Evolutionary conservation across 2,888 invertebrate species (phyloP), one percentile per base, ranked within the genome.

Genomic region (Hybos culiciformis): DNA sequence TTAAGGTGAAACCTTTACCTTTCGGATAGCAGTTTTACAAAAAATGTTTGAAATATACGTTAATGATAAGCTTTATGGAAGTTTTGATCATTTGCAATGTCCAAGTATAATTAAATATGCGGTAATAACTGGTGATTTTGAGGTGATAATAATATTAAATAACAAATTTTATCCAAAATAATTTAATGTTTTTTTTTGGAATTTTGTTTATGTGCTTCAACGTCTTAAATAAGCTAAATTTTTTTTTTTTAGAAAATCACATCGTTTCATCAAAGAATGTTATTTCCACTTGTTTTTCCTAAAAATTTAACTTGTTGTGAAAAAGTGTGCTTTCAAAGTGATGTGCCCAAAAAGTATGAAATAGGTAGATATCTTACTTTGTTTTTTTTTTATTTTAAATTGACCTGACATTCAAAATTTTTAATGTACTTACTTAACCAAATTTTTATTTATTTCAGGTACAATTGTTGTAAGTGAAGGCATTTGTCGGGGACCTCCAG

Each of bases 1-100:
- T 17, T 20, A 23, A 60, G 60, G 66, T 6, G 62, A 65, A 53
- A 53, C 48, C 4, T 66, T 65, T 37, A 63, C 54, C 24, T 63
- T 66, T 46, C 62, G 66, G 7, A 59, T 65, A 11, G 63, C 64
- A 17, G 59, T 64, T 1, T 53, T 66, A 9, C 65, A 66, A 40
- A 62, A 61, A 45, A 60, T 60, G 46, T 65, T 65, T 42, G 64
- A 65, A 51, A 66, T 66, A 39, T 65, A 66, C 44, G 61, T 66
- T 4, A 65, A 65, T 39, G 65, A 65, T 31, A 60, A 60, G 46
- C 53, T 66, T 1, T 65, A 66, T 45, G 63, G 63, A 0, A 58
- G 63, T 20, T 65, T 63, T 42, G 65, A 65, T 42, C 63, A 59
- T 32, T 38, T 60, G 9, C 59, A 61, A 47, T 61, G 61, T 44